Percentiles rank a stretch among this genome's conserved stretches.
Conservation (phyloP, 2,888 invertebrate genomes). For the Clitarchus hookeri region DNA sequence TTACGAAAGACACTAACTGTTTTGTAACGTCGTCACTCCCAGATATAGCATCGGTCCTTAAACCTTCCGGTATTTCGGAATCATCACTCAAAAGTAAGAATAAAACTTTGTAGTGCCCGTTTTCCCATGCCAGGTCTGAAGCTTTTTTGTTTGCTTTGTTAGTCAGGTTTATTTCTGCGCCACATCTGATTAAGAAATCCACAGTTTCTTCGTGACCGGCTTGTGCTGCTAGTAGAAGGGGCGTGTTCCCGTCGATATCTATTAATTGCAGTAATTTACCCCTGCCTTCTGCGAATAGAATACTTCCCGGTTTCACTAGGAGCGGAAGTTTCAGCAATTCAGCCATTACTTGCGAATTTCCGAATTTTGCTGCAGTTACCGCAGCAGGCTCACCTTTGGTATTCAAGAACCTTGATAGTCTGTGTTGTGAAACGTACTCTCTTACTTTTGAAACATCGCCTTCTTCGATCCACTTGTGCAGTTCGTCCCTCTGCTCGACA, state of each 20-base stretch:
- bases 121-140: background rate
- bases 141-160: background rate
- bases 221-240: background rate
- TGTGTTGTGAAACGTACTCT: background rate
- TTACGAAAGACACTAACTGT: background rate
- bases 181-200: background rate
- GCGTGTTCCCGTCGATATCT: background rate
- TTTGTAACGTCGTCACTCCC: slow-evolving; percentile 3
- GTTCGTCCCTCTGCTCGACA: background rate
- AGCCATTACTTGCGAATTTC: background rate
- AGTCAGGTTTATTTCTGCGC: background rate
- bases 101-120: background rate
- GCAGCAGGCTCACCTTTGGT: background rate
- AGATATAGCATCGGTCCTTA: background rate
- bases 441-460: background rate
- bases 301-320: background rate
- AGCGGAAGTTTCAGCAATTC: background rate
- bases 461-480: background rate
- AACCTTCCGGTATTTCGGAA: background rate
- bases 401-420: background rate
- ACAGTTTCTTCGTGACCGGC: background rate
- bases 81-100: background rate
- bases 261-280: background rate
- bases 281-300: background rate
- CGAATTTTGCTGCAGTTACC: background rate